Evolutionary conservation across 2,113 vertebrate genomes (phyloP).

Genomic region (Actenoides lindsayi): DNA sequence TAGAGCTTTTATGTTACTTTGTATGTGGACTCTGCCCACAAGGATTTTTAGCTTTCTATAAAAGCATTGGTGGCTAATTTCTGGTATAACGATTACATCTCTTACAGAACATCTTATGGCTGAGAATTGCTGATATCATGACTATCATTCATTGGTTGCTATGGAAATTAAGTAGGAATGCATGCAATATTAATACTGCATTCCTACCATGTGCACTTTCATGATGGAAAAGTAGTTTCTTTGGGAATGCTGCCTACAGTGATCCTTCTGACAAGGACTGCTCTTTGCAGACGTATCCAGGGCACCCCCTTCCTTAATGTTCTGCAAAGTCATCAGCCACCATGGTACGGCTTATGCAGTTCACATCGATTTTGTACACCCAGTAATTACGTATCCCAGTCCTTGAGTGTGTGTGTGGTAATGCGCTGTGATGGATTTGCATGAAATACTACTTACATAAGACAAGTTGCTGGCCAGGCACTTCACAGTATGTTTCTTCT

Average conservation of each 20-base stretch:
- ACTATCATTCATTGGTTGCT: slow-evolving; percentile 31
- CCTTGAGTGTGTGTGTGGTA: neutral
- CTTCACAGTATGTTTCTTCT: neutral
- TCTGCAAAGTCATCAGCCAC: neutral
- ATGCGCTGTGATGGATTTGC: neutral
- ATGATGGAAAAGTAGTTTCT: slow-evolving; percentile 2
- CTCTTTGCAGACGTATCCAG: neutral
- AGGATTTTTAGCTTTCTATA: neutral
- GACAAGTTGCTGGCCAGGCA: neutral
- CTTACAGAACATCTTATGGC: slow-evolving; percentile 15
- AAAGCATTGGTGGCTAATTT: slow-evolving; percentile 18
- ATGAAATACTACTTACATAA: neutral
- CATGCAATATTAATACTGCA: slow-evolving; percentile 39
- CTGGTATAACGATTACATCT: slow-evolving; percentile 2
- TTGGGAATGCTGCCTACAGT: neutral
- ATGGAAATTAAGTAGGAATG: slow-evolving; percentile 45
- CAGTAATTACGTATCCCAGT: neutral
- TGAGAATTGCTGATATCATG: neutral
- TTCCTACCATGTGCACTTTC: neutral
- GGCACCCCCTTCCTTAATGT: neutral
- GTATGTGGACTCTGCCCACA: neutral
- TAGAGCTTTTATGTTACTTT: neutral
- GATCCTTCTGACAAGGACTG: neutral
- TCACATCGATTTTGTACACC: neutral
- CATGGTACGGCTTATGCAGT: neutral